Percentiles rank a stretch among this genome's conserved stretches.
Conservation (phyloP, 2,113 vertebrate genomes). For the Tetrao urogallus region DNA sequence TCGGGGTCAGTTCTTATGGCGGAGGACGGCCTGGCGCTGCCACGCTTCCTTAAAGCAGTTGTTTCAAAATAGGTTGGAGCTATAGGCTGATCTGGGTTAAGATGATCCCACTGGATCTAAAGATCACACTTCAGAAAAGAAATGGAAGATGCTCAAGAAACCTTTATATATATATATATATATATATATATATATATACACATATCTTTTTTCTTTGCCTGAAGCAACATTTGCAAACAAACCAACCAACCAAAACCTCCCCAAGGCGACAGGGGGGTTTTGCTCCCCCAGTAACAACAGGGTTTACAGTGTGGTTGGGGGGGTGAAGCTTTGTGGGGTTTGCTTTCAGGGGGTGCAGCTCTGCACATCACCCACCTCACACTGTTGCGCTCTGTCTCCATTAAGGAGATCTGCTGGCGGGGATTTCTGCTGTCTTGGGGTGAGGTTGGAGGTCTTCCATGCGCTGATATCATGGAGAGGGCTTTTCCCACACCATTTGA, state of each 20-base stretch:
- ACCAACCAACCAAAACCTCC: neutral
- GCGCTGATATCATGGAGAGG: neutral
- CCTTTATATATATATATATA: neutral
- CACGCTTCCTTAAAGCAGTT: neutral
- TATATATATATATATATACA: neutral
- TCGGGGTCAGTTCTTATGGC: neutral
- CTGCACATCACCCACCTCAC: neutral
- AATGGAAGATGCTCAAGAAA: neutral
- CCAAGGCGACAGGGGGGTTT: neutral
- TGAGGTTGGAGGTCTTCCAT: neutral
- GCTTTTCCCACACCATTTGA: neutral
- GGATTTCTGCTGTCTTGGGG: neutral
- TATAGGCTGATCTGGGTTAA: conserved; percentile 59
- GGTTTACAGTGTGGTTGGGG: neutral
- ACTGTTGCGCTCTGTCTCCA: neutral
- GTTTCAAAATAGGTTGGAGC: conserved; percentile 58
- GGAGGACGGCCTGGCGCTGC: neutral
- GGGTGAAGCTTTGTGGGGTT: neutral
- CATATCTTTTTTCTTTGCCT: neutral
- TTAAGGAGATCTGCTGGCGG: neutral
- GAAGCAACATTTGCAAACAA: neutral
- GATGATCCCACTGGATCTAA: conserved; percentile 55
- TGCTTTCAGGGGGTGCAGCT: neutral
- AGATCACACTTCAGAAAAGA: conserved; percentile 21
- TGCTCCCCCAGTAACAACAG: neutral